A percentile compares a stretch with the other conserved stretches of the same genome.
phyloP scores from a whole-genome alignment of 2,113 vertebrate genomes.

The Symphodus melops region DNA sequence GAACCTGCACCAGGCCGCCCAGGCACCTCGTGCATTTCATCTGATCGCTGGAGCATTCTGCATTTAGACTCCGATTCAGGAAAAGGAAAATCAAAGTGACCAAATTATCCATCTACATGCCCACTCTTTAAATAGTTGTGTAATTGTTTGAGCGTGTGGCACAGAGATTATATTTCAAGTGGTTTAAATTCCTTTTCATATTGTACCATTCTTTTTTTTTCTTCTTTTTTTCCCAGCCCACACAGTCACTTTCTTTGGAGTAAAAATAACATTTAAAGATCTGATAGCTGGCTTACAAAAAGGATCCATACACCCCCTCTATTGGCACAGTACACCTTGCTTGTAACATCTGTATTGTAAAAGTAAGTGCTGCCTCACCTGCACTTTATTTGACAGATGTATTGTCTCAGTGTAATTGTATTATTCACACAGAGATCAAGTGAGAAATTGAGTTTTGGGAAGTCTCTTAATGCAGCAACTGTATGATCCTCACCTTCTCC shows the following conservation, averaged over 20 bases:
- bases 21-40: constrained; percentile 61
- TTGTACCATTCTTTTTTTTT: constrained; percentile 18
- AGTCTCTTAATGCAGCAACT: constrained; percentile 54
- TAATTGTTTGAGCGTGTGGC: constrained; percentile 73
- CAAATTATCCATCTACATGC: constrained; percentile 66
- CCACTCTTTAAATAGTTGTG: constrained; percentile 64
- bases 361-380: constrained; percentile 37
- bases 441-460: constrained; percentile 51
- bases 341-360: constrained; percentile 10
- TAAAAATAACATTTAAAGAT: constrained; percentile 24
- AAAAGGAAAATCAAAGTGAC: constrained; percentile 69
- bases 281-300: background rate
- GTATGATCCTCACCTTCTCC: constrained; percentile 66
- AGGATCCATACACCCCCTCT: constrained; percentile 8
- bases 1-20: constrained; percentile 51
- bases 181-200: constrained; percentile 42
- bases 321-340: background rate
- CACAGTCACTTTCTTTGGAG: background rate
- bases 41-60: constrained; percentile 63
- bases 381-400: constrained; percentile 48
- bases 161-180: constrained; percentile 54
- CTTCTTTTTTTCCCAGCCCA: constrained; percentile 12
- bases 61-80: constrained; percentile 69
- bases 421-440: constrained; percentile 44
- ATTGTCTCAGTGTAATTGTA: constrained; percentile 40